Base-by-base conservation (phyloP, 1,140 invertebrate species). In the Temnothorax curvispinosus region DNA sequence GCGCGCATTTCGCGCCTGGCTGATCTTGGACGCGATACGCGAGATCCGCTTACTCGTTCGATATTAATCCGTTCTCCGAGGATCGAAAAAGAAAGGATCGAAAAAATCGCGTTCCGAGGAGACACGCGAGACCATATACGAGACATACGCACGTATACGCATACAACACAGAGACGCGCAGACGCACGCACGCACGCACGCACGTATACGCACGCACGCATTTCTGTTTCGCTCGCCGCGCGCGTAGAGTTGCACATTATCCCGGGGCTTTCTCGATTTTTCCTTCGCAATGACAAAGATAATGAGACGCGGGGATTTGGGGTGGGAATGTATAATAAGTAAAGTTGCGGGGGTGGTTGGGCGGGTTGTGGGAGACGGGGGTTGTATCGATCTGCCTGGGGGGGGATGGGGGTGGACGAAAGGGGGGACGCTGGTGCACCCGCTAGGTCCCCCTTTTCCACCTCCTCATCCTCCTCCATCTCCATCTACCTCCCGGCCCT, bases 271-370 rank as follows among this genome's bases (percentile, higher is more conserved):
- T 84, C 84, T 91, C 89, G 89, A 90, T 91, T 90, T 91, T 91
- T 92, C 90, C 93, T 93, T 90, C 92, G 92, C 92, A 92, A 92
- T 93, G 94, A 95, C 95, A 96, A 96, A 96, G 96, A 96, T 96
- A 94, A 96, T 96, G 96, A 95, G 94, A 95, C 94, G 94, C 94
- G 94, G 93, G 91, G 90, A 93, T 93, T 94, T 91, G 92, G 93
- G 90, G 91, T 91, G 91, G 89, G 92, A 92, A 90, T 94, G 93
- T 90, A 92, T 92, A 90, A 92, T 92, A 90, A 91, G 90, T 91
- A 88, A 91, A 92, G 93, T 92, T 92, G 90, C 67, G 88, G 92
- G 91, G 93, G 91, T 91, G 90, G 90, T 90, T 80, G 77, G 87
- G 91, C 89, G 89, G 78, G 76, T 90, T 90, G 71, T 74, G 89